phyloP scores from a whole-genome alignment of 2,113 vertebrate genomes.

The Ursus arctos region DNA sequence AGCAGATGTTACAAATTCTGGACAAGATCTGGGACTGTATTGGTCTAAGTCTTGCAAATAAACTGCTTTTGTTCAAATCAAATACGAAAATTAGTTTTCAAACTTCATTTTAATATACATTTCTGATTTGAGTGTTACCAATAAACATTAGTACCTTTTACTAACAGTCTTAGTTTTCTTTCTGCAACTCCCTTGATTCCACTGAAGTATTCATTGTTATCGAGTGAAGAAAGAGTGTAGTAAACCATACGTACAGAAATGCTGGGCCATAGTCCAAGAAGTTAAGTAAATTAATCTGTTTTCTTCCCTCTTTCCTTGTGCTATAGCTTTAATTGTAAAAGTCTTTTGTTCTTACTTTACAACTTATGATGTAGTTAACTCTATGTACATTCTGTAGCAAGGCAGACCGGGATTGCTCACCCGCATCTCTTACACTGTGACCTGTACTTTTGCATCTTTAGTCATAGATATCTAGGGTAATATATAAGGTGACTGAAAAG shows the following conservation, averaged over 20 bases:
- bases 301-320: background rate
- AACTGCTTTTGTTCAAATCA: background rate
- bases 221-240: background rate
- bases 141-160: constrained; percentile 34
- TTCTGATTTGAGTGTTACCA: constrained; percentile 1
- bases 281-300: background rate
- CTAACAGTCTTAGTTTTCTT: background rate
- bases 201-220: background rate
- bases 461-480: background rate
- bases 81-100: background rate
- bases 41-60: background rate
- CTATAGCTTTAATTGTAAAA: background rate
- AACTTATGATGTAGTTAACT: background rate
- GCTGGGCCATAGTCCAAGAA: background rate
- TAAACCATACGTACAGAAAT: background rate
- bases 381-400: background rate
- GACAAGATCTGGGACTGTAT: background rate
- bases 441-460: background rate
- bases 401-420: background rate
- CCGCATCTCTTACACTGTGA: background rate
- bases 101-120: background rate
- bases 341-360: background rate
- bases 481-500: background rate
- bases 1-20: constrained; percentile 7
- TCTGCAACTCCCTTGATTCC: background rate